A percentile compares a stretch with the other conserved stretches of the same genome.
Evolutionary conservation across 2,113 vertebrate genomes (phyloP).

Genomic region (Cyprinodon brontotheroides): DNA sequence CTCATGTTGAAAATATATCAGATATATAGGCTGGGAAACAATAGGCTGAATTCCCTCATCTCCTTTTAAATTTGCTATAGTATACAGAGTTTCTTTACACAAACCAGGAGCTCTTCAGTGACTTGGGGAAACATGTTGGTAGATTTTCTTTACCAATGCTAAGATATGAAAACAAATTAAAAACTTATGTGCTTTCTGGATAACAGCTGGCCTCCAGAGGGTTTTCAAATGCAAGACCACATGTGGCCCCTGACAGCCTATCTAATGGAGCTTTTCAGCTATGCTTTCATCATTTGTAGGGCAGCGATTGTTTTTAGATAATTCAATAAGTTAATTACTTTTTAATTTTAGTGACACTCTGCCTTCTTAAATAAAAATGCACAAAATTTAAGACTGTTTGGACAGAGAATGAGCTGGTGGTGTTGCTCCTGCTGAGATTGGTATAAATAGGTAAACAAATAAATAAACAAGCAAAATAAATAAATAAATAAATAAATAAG

Average conservation of each 20-base stretch:
- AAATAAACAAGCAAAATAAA: too few relatives aligned
- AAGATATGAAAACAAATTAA: neutral
- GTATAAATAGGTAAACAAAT: neutral
- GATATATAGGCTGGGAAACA: constrained; percentile 35
- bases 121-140: neutral
- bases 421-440: neutral
- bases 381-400: too few relatives aligned
- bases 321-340: neutral
- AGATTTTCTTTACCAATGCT: neutral
- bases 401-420: too few relatives aligned
- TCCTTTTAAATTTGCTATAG: constrained; percentile 1
- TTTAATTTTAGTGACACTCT: neutral
- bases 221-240: neutral
- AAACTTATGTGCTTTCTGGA: too few relatives aligned
- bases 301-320: neutral
- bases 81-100: neutral
- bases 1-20: constrained; percentile 54
- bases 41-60: constrained; percentile 46
- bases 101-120: neutral
- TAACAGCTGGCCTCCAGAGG: neutral
- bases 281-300: neutral
- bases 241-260: neutral
- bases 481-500: neutral
- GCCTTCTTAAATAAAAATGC: neutral
- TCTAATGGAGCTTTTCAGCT: neutral